Evolutionary conservation across 1,140 invertebrate genomes (phyloP), one percentile per base, ranked within the genome.

Genomic region (Rhagoletis zephyria): DNA sequence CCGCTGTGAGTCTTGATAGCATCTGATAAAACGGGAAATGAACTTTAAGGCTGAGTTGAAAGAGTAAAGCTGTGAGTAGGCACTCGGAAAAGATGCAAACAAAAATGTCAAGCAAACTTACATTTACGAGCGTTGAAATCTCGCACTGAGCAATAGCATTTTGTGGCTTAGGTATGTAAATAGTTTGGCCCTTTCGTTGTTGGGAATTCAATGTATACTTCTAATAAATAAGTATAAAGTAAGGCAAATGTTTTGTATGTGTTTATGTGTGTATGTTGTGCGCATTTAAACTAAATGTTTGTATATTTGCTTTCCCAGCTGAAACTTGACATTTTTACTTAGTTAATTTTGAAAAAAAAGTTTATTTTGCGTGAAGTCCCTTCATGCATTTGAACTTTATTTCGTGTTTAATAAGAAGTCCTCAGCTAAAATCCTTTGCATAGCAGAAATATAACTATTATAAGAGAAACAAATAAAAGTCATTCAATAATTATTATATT

Each of bases 161-260:
- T 81, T 81, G 74, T 81, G 74, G 74, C n/a, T 81, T 81, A 81
- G 56, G 48, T 81, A 81, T 56, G 48, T 6, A 81, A 81, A 81
- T 51, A 81, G 14, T 81, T 56, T 81, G n/a, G 6, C 74, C 56
- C 19, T 51, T 19, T 81, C 9, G 42, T 16, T 81, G 19, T 81
- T 51, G 19, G 74, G 5, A 9, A 81, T 81, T 2, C 6, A 30
- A 81, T 81, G 16, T 14, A 10, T n/a, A 4, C 14, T 74, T 48
- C 30, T 30, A 30, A 30, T 30, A 30, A 30, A 30, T 30, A 30
- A 30, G 16, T 63, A 74, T 74, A 42, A 16, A 74, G 61, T 63
- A 1, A 30, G 30, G 42, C 14, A 67, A 9, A 67, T 48, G n/a
- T 19, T 65, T 30, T 10, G 51, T 56, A n/a, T n/a, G n/a, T n/a